Evolutionary conservation across 2,113 vertebrate species (phyloP).

Genomic region (Oncorhynchus nerka): DNA sequence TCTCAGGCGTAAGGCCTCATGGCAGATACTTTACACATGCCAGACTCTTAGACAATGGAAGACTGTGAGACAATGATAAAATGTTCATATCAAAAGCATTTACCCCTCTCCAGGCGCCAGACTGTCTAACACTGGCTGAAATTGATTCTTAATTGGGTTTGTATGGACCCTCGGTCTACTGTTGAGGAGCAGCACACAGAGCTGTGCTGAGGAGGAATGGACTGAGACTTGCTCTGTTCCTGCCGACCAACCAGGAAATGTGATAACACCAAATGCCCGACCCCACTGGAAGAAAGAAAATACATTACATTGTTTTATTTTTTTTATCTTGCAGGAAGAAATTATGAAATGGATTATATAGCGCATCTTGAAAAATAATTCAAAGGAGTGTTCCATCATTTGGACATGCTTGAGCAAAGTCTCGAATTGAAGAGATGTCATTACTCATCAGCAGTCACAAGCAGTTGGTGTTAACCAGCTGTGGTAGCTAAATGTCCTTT

Average conservation of each 20-base stretch:
- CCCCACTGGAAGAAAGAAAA: conserved; percentile 28
- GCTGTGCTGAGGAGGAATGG: conserved; percentile 49
- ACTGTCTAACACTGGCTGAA: conserved; percentile 78
- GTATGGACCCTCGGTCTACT: conserved; percentile 74
- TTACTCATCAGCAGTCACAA: conserved; percentile 75
- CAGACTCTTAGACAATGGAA: conserved; percentile 70
- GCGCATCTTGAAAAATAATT: conserved; percentile 62
- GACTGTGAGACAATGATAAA: conserved; percentile 73
- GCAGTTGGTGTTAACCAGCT: conserved; percentile 77
- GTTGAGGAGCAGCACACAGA: conserved; percentile 61
- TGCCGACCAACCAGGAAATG: conserved; percentile 56
- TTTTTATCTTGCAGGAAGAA: conserved; percentile 12
- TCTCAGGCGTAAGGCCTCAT: conserved; percentile 49
- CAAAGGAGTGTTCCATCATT: conserved; percentile 67
- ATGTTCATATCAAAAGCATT: conserved; percentile 79
- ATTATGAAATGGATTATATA: conserved; percentile 48
- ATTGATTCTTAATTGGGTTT: conserved; percentile 81
- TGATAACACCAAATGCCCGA: conserved; percentile 53
- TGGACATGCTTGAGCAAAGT: conserved; percentile 68
- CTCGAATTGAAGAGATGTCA: conserved; percentile 71
- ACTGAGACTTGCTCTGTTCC: conserved; percentile 47
- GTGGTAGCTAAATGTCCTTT: conserved; percentile 70
- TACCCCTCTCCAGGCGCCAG: conserved; percentile 76
- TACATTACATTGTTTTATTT: conserved; percentile 25
- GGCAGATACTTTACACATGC: conserved; percentile 73